Base-by-base conservation (phyloP, 2,113 vertebrate species). In the Synodontis membranacea region DNA sequence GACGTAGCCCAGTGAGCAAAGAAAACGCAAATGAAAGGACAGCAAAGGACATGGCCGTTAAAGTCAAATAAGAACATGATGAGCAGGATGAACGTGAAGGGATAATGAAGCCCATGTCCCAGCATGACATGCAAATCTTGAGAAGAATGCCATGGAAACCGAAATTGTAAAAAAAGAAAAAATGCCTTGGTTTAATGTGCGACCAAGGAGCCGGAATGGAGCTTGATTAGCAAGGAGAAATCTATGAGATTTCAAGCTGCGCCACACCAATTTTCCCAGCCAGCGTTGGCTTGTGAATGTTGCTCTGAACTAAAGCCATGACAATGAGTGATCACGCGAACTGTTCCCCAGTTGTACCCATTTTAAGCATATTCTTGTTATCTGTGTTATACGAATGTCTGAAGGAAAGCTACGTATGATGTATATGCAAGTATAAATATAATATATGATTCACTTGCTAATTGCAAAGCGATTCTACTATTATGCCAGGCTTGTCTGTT, bases 61-160 rank as follows among this genome's bases (percentile, higher is more conserved):
- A 39, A 79, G 14, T 80, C 78, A 37, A 19, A 12, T 80, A 37
- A 23, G 19, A 34, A 31, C 44, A 10, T 52, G 11, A 78, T 39
- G 52, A 48, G 25, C 60, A 62, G 42, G n/a, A 48, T 44, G 82
- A 54, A 82, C 81, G n/a, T 81, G 23, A 89, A 86, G 64, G 62
- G 80, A 78, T 84, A 75, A 83, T 84, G 64, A 84, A 58, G 88
- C 79, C 85, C 62, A 50, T 88, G 87, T 87, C 79, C 80, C 85
- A 52, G 48, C 42, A 89, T 83, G 54, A 91, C 86, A 83, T 78
- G 86, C 88, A 83, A 64, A 19, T 9, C n/a, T 31, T 42, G 62
- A 80, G 86, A 23, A 50, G 82, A 82, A n/a, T n/a, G 50, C 50
- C 31, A 31, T 12, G 23, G 31, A 44, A 37, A 52, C 31, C 58